Conservation (phyloP, 2,888 invertebrate genomes). For the Lordiphosa andalusiaca region DNA sequence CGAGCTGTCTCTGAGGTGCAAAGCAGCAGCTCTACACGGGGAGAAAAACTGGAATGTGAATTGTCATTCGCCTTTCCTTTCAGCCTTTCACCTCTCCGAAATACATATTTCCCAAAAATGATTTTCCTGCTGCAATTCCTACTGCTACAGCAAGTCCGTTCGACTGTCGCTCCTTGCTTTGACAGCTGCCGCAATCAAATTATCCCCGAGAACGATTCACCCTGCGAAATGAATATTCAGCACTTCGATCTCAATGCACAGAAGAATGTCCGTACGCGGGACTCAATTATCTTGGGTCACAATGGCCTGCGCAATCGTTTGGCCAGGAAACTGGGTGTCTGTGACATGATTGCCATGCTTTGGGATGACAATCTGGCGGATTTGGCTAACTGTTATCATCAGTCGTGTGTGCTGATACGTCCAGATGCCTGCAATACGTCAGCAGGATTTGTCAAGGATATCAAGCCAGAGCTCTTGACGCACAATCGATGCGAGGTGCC, state of each 20-base stretch:
- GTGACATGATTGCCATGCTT: constrained; percentile 21
- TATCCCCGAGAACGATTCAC: rapidly evolving
- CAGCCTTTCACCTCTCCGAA: too few species aligned
- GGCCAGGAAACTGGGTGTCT: constrained; percentile 12
- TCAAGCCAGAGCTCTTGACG: neutral
- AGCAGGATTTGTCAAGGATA: neutral
- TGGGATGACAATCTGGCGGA: constrained; percentile 33
- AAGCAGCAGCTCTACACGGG: neutral
- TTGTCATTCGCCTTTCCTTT: too few species aligned
- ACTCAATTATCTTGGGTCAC: constrained; percentile 22
- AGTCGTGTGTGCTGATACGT: too few species aligned
- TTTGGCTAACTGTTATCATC: constrained; percentile 25
- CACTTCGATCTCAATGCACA: constrained; percentile 11
- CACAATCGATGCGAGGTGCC: neutral
- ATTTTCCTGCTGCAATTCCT: neutral
- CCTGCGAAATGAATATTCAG: rapidly evolving
- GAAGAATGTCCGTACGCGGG: rapidly evolving
- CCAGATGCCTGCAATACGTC: neutral
- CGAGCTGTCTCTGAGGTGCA: constrained; percentile 10
- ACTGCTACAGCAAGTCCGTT: neutral
- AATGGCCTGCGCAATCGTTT: constrained; percentile 46
- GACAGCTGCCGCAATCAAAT: too few species aligned
- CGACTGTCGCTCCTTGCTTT: neutral
- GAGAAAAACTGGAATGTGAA: neutral
- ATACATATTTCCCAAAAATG: neutral